phyloP scores from a whole-genome alignment of 2,113 vertebrate genomes.

The Microcebus tavaratra region DNA sequence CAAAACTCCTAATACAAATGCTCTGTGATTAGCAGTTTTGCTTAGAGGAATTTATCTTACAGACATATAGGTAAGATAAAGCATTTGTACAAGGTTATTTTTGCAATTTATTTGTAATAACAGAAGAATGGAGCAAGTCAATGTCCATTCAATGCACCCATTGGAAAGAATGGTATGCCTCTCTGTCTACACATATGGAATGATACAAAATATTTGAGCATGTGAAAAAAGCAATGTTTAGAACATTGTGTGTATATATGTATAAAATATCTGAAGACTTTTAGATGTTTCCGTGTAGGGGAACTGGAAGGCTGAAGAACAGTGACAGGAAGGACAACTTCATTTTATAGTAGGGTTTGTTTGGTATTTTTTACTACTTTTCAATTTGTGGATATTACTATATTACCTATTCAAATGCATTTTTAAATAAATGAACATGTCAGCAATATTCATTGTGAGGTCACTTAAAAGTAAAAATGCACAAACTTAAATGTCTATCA shows the following conservation, averaged over 20 bases:
- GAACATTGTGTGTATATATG: neutral
- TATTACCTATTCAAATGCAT: neutral
- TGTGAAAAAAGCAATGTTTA: neutral
- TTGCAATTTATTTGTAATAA: neutral
- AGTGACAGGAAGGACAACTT: neutral
- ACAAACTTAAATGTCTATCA: neutral
- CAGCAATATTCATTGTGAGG: neutral
- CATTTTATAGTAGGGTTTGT: constrained; percentile 12
- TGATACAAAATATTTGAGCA: neutral
- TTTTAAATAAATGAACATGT: constrained; percentile 5
- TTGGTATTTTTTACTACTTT: neutral
- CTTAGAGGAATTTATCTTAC: neutral
- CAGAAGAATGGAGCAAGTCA: neutral
- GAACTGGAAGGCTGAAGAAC: neutral
- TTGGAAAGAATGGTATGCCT: neutral
- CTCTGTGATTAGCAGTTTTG: neutral
- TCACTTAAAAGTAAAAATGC: neutral
- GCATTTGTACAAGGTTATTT: neutral
- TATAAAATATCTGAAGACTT: neutral
- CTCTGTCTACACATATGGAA: neutral
- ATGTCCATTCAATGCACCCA: neutral
- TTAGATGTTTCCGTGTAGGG: neutral
- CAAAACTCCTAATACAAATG: neutral
- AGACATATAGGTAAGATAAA: neutral
- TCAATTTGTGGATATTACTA: neutral